Conservation (phyloP, 1,140 invertebrate species). For the Centruroides vittatus region DNA sequence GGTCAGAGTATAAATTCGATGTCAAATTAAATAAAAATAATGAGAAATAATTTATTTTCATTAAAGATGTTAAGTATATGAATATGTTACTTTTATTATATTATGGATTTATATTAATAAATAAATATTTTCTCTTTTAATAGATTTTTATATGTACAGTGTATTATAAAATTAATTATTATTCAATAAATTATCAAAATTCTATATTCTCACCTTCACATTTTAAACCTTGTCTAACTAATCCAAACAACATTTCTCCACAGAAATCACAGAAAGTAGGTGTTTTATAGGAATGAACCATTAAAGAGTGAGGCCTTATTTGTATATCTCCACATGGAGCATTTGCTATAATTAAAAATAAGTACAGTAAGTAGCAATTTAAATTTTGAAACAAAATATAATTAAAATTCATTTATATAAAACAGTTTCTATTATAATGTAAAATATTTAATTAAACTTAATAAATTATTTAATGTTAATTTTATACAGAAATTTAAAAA, state of each 20-base stretch:
- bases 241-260: constrained; percentile 96
- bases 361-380: background rate
- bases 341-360: constrained; percentile 39
- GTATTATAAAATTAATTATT: no score
- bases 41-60: no score
- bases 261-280: constrained; percentile 99
- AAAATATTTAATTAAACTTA: background rate
- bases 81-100: no score
- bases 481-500: no score
- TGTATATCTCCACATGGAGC: constrained; percentile 51
- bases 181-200: no score
- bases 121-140: no score
- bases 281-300: constrained; percentile 94
- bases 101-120: no score
- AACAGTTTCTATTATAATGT: background rate
- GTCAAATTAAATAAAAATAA: no score
- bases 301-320: constrained; percentile 37
- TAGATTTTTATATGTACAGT: no score
- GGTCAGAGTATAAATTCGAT: no score
- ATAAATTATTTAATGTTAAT: no score
- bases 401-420: background rate
- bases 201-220: constrained; percentile 59
- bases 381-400: background rate
- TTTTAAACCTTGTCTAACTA: constrained; percentile 94
- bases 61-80: no score